phyloP scores from a whole-genome alignment of 1,140 invertebrate genomes.

The Apis mellifera region Amel_HAv3.1 CM009937.2:8372501-8373000 shows the following conservation, averaged over 20 bases:
- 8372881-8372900: not conserved
- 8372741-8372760: slow-evolving; percentile 8
- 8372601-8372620: slow-evolving; percentile 34
- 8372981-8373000: no score
- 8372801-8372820: not conserved
- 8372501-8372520: slow-evolving; percentile 54
- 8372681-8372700: not conserved
- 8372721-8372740: slow-evolving; percentile 7
- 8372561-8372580: slow-evolving; percentile 48
- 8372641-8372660: no score
- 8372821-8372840: not conserved
- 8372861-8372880: not conserved
- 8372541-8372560: slow-evolving; percentile 59
- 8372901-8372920: not conserved
- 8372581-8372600: slow-evolving; percentile 64
- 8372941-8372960: no score
- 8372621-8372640: slow-evolving; percentile 22
- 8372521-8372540: slow-evolving; percentile 44
- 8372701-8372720: not conserved
- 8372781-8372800: slow-evolving; percentile 3
- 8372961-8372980: no score
- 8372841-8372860: not conserved
- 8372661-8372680: no score
- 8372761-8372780: not conserved
- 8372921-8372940: no score